Percentiles rank a stretch among this genome's conserved stretches.
phyloP scores from a whole-genome alignment of 2,797 vertebrate species.

The Falco cherrug region DNA sequence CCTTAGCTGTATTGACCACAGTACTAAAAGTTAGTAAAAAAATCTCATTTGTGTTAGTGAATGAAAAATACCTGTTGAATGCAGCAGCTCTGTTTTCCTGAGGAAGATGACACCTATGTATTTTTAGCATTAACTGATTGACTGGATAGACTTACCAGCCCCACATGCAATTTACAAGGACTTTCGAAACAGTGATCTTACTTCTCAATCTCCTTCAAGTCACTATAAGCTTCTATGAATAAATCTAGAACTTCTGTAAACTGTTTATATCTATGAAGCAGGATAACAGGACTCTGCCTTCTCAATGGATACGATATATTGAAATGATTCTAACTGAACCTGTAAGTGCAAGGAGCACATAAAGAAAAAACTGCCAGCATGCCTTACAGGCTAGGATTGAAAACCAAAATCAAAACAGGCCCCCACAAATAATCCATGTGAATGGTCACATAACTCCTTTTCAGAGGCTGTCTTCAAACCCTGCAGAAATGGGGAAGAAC shows the following conservation, averaged over 20 bases:
- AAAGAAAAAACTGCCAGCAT: not conserved
- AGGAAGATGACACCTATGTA: not conserved
- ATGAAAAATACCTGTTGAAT: conserved; percentile 14
- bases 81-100: not conserved
- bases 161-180: not conserved
- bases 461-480: not conserved
- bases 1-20: not conserved
- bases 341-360: not conserved
- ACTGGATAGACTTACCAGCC: not conserved
- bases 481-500: not conserved
- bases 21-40: conserved; percentile 30
- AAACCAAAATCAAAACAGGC: not conserved
- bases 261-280: not conserved
- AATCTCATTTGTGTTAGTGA: conserved; percentile 28
- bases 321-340: not conserved
- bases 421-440: not conserved
- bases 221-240: not conserved
- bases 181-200: not conserved
- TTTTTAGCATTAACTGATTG: not conserved
- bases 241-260: not conserved
- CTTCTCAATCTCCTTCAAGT: not conserved
- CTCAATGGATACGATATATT: not conserved
- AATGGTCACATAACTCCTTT: not conserved
- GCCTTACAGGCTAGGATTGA: not conserved
- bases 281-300: not conserved